Conservation (phyloP, 2,113 vertebrate genomes). For the Ifrita kowaldi region DNA sequence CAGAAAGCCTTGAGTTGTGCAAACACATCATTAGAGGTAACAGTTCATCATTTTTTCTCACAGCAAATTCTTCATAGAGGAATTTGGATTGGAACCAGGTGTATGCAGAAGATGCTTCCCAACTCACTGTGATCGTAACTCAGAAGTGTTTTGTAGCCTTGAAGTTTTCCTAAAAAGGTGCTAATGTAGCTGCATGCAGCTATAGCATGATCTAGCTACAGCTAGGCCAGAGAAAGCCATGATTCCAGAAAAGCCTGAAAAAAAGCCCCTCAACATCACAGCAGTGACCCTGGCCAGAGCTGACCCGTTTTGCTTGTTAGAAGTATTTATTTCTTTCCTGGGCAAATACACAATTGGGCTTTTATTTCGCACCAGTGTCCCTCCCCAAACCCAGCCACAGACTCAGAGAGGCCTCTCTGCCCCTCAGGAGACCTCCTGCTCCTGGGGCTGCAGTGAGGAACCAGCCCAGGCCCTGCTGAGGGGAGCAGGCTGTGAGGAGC, state of each 20-base stretch:
- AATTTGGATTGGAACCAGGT: neutral
- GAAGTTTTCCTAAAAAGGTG: neutral
- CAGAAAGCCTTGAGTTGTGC: neutral
- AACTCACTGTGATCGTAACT: neutral
- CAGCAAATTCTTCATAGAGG: neutral
- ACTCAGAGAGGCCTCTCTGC: neutral
- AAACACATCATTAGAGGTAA: neutral
- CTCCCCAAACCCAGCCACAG: neutral
- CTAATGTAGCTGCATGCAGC: neutral
- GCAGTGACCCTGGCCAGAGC: neutral
- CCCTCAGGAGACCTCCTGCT: neutral
- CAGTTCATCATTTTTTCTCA: neutral
- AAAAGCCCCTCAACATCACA: neutral
- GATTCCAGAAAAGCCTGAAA: neutral
- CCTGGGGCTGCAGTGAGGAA: neutral
- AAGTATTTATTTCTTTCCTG: neutral
- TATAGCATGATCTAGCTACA: neutral
- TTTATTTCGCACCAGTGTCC: neutral
- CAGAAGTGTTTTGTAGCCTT: neutral
- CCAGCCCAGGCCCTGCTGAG: rapidly evolving
- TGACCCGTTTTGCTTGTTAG: neutral
- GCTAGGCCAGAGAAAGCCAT: rapidly evolving
- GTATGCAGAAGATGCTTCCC: neutral
- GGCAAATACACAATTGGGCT: neutral
- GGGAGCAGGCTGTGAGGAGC: neutral